Percentiles rank a stretch among this genome's conserved stretches.
Evolutionary conservation across 2,797 vertebrate species (phyloP).

Genomic region (Crenichthys baileyi): DNA sequence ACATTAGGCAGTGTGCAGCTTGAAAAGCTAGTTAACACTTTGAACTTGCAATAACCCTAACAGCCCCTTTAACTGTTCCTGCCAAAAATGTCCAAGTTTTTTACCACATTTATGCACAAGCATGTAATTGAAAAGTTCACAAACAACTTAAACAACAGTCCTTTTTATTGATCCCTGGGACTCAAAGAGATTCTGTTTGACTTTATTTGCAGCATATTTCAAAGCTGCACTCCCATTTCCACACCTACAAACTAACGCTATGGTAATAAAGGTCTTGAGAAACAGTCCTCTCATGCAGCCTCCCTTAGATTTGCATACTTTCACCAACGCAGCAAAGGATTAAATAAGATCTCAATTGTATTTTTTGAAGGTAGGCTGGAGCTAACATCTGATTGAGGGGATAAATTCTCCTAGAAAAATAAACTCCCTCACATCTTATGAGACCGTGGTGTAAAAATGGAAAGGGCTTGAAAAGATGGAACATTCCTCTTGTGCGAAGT

Average conservation of each 20-base stretch:
- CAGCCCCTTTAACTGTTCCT: background rate
- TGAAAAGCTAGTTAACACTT: background rate
- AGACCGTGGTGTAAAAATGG: conserved; percentile 25
- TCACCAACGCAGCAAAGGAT: conserved; percentile 36
- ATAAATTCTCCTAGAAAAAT: conserved; percentile 22
- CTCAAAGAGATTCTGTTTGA: conserved; percentile 23
- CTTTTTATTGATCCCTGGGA: conserved; percentile 31
- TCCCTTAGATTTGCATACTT: conserved; percentile 55
- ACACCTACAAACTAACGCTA: conserved; percentile 17
- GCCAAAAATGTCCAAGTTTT: conserved; percentile 3
- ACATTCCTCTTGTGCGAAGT: conserved; percentile 7
- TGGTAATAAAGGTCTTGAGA: conserved; percentile 18
- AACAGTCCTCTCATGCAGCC: conserved; percentile 31
- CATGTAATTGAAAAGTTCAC: conserved; percentile 4
- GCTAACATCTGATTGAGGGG: conserved; percentile 25
- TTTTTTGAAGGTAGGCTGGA: conserved; percentile 25
- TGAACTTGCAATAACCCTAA: background rate
- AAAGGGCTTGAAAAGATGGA: conserved; percentile 29
- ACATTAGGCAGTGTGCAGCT: background rate
- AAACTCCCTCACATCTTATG: conserved; percentile 17
- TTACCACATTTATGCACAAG: background rate
- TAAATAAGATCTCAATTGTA: conserved; percentile 47
- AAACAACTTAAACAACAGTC: background rate
- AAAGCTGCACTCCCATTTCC: conserved; percentile 10
- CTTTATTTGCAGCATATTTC: conserved; percentile 37